Base-by-base conservation (phyloP, 2,888 invertebrate genomes). In the Catocala nupta region DNA sequence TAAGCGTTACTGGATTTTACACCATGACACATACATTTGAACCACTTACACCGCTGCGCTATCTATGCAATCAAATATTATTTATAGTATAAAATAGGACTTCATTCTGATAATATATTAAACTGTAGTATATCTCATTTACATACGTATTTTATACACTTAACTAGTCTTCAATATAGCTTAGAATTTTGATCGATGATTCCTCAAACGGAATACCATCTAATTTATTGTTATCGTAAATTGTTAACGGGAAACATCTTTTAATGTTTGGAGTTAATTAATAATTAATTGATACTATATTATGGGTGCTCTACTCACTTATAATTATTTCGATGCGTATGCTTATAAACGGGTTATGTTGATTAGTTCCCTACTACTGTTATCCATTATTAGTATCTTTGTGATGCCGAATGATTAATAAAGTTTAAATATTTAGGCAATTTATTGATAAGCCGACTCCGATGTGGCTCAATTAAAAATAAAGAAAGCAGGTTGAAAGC, bases 301-400 rank as follows among this genome's bases (percentile, higher is more conserved):
- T 59, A 51, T 52, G 55, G 44, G 9, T 53, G 60, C 10, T 56
- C n/a, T 42, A 11, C 47, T 63, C 50, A 48, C 39, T 34, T 55
- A 25, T 25, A 25, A 25, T 25, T 25, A 43, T 56, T 48, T 44
- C 25, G 50, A 55, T 51, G 5, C n/a, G 8, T 53, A 5, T 11
- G 5, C 61, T 43, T 49, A 7, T 42, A 33, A 13, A 65, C 68
- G 55, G 12, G 65, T 74, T 74, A 69, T 74, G 71, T 16, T 51
- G 63, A 65, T 63, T 10, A 25, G 2, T 39, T 55, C 48, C 55
- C 39, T 12, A 13, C n/a, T 49, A 57, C 44, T 34, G 57, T 57
- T 50, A 47, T 10, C 10, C 16, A 50, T 57, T 44, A 8, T 50
- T 34, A 12, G 48, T 49, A 33, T 39, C 36, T 39, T 43, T 49